Conservation (phyloP, 2,888 invertebrate genomes). For the Stenotaenia linearis region DNA sequence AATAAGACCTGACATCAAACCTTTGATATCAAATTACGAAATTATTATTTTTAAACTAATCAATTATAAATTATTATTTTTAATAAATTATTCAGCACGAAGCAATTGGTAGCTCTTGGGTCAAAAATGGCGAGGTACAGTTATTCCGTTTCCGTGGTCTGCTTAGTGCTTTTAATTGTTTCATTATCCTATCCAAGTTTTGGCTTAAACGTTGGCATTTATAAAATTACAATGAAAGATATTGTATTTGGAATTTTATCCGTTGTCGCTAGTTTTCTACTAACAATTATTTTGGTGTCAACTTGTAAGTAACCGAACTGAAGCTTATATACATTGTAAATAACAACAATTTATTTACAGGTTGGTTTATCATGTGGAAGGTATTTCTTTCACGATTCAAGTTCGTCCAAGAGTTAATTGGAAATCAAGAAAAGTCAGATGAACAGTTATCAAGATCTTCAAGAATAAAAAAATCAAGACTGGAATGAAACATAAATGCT, state of each 20-base stretch:
- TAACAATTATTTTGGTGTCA: slow-evolving; percentile 56
- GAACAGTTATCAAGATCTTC: neutral
- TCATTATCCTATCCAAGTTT: neutral
- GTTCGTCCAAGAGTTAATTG: slow-evolving; percentile 77
- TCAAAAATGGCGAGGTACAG: neutral
- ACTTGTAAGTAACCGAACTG: slow-evolving; percentile 53
- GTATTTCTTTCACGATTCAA: slow-evolving; percentile 79
- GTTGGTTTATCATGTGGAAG: slow-evolving; percentile 89
- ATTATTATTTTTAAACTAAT: no score
- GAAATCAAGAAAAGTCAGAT: slow-evolving; percentile 42
- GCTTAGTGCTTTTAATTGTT: neutral
- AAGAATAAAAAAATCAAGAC: neutral
- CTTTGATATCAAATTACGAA: no score
- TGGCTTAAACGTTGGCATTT: neutral
- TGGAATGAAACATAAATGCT: neutral
- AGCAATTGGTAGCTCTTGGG: no score
- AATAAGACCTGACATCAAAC: no score
- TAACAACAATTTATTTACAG: slow-evolving; percentile 53
- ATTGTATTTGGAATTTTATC: slow-evolving; percentile 53
- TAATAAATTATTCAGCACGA: no score
- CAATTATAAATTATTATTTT: no score
- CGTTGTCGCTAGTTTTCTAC: slow-evolving; percentile 54
- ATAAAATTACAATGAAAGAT: slow-evolving; percentile 44
- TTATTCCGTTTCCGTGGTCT: neutral
- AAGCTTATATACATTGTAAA: neutral